Evolutionary conservation across 2,113 vertebrate genomes (phyloP), one percentile per base, ranked within the genome.

Genomic region (Chaetura pelagica): DNA sequence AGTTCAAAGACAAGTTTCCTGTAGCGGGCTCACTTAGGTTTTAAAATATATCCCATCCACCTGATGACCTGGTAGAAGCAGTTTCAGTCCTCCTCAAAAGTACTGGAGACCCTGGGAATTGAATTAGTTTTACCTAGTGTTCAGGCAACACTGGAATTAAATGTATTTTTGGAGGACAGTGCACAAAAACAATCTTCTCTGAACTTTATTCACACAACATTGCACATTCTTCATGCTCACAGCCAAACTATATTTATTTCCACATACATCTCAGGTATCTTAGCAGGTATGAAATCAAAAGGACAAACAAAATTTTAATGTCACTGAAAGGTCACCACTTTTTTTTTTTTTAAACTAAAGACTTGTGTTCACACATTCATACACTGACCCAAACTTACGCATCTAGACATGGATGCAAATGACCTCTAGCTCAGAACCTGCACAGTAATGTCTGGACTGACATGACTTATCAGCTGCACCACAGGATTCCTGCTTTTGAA

Each of bases 351-450:
- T 59, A 51, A 55, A 30, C 29, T 30, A 18, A 68, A 69, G 51
- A 62, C 30, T 29, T 24, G 7, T 20, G 19, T 21, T 48, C 59
- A 29, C 15, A 49, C 16, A 35, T 23, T 34, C 22, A 14, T 17
- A 63, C 0, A 3, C 7, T 1, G 4, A 54, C 6, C 19, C 29
- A 32, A 64, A 15, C 12, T 32, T 17, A 73, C 23, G 10, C 21
- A 71, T 54, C 18, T 19, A 75, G 29, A 22, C 12, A 12, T 2
- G 21, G 42, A 48, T 51, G 46, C 0, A 5, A 84, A 69, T 0
- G 1, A 64, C 22, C 44, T 75, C 58, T 22, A 55, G 40, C 34
- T 80, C 76, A 73, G 76, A 84, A 55, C 11, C 26, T 4, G 2
- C 3, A 6, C 34, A 80, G 68, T 27, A 44, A 26, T 24, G 42